phyloP scores from a whole-genome alignment of 2,888 invertebrate genomes.

The Mythimna lalbum region DNA sequence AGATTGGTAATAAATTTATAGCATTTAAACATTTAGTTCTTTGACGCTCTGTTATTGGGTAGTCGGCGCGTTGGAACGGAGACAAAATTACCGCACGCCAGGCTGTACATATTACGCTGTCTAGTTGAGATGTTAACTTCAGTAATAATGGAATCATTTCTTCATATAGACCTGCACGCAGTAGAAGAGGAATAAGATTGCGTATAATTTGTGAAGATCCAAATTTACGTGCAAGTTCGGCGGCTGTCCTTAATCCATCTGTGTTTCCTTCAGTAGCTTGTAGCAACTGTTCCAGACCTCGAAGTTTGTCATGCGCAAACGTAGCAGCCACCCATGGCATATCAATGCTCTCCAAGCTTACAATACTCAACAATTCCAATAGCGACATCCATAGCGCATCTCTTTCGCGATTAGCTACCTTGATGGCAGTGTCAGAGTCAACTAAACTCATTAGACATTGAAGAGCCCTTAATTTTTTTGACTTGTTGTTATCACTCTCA shows the following conservation, averaged over 20 bases:
- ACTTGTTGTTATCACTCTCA: conserved; percentile 85
- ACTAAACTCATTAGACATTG: conserved; percentile 88
- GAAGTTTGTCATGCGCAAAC: conserved; percentile 83
- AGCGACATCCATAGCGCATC: conserved; percentile 84
- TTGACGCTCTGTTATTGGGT: conserved; percentile 87
- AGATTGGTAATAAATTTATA: conserved; percentile 85
- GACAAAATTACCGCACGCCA: conserved; percentile 85
- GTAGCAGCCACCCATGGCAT: conserved; percentile 87
- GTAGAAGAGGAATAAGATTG: conserved; percentile 77
- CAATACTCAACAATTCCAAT: conserved; percentile 82
- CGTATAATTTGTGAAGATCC: conserved; percentile 77
- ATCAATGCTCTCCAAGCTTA: conserved; percentile 84
- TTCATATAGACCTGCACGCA: conserved; percentile 79
- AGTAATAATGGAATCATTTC: conserved; percentile 84
- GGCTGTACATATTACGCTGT: conserved; percentile 79
- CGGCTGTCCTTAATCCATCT: conserved; percentile 81
- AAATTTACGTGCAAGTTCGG: conserved; percentile 79
- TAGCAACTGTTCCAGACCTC: conserved; percentile 83
- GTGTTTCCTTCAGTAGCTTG: conserved; percentile 78
- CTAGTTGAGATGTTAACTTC: conserved; percentile 77
- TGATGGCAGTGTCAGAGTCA: conserved; percentile 85
- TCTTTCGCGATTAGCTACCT: conserved; percentile 84
- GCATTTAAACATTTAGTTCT: conserved; percentile 83
- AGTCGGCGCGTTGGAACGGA: conserved; percentile 87
- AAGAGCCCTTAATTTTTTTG: conserved; percentile 86